Evolutionary conservation across 2,888 invertebrate species (phyloP).

Genomic region (Trypoxylon attenuatum): DNA sequence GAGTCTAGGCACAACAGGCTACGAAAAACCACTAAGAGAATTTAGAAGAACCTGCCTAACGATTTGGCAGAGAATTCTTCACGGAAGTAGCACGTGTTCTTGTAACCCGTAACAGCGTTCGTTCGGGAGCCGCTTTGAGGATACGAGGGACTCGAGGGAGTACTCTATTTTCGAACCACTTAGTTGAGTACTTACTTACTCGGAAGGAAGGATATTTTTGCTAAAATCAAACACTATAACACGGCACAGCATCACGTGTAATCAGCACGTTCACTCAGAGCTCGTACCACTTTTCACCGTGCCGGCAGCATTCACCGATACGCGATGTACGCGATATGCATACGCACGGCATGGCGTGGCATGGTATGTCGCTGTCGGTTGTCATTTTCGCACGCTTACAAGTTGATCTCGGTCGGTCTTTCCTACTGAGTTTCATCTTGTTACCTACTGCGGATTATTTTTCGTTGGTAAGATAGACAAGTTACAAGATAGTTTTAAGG

Average conservation of each 20-base stretch:
- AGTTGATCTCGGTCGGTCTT: too few species aligned
- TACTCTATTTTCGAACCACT: background rate
- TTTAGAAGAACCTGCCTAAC: constrained; percentile 15
- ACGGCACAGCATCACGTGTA: constrained; percentile 49
- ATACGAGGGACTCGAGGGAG: too few species aligned
- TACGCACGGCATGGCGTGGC: too few species aligned
- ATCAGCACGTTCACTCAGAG: constrained; percentile 39
- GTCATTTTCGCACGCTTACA: too few species aligned
- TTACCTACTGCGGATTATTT: too few species aligned
- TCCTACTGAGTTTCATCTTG: too few species aligned
- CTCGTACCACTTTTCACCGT: constrained; percentile 35
- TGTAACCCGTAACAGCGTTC: constrained; percentile 29
- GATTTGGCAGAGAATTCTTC: constrained; percentile 37
- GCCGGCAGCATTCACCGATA: constrained; percentile 20
- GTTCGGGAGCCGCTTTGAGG: background rate
- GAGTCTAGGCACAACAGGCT: too few species aligned
- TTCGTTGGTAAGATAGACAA: too few species aligned
- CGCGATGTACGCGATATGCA: too few species aligned
- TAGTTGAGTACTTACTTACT: constrained; percentile 32
- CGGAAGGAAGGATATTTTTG: background rate
- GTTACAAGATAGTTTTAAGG: too few species aligned
- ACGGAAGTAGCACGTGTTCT: constrained; percentile 47
- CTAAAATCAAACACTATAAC: constrained; percentile 1
- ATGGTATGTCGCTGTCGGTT: too few species aligned
- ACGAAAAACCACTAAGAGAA: too few species aligned